phyloP scores from a whole-genome alignment of 2,797 vertebrate species.

The Myiotriccus ornatus region DNA sequence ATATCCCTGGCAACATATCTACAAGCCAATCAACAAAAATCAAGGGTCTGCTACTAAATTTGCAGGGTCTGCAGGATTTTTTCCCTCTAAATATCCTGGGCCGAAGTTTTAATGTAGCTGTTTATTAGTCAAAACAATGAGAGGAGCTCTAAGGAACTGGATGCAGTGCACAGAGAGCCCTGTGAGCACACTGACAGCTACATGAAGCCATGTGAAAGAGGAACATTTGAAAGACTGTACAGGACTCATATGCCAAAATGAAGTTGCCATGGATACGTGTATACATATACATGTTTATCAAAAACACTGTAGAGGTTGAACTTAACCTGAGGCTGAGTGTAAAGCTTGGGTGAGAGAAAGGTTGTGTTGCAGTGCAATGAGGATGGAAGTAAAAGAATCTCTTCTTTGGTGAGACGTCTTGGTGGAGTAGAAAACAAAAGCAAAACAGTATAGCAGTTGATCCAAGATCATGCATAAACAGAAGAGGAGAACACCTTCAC shows the following conservation, averaged over 20 bases:
- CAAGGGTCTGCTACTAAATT: conserved; percentile 21
- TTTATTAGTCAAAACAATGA: conserved; percentile 38
- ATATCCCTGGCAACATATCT: not conserved
- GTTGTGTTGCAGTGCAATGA: not conserved
- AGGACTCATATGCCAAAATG: not conserved
- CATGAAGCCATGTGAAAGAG: conserved; percentile 1
- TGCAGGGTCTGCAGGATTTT: not conserved
- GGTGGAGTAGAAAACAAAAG: not conserved
- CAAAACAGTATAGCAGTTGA: not conserved
- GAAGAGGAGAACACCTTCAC: not conserved
- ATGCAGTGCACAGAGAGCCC: not conserved
- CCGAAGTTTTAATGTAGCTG: not conserved
- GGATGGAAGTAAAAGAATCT: not conserved
- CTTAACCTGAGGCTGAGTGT: not conserved
- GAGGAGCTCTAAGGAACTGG: not conserved
- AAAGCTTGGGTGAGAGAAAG: not conserved
- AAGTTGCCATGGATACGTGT: not conserved
- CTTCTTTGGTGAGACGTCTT: not conserved
- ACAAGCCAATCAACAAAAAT: not conserved
- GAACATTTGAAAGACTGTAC: not conserved
- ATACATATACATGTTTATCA: not conserved
- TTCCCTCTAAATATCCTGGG: not conserved
- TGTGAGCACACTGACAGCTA: not conserved
- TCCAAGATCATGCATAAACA: not conserved
- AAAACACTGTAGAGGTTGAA: not conserved